phyloP scores from a whole-genome alignment of 2,113 vertebrate genomes.

The Hippopotamus amphibius region DNA sequence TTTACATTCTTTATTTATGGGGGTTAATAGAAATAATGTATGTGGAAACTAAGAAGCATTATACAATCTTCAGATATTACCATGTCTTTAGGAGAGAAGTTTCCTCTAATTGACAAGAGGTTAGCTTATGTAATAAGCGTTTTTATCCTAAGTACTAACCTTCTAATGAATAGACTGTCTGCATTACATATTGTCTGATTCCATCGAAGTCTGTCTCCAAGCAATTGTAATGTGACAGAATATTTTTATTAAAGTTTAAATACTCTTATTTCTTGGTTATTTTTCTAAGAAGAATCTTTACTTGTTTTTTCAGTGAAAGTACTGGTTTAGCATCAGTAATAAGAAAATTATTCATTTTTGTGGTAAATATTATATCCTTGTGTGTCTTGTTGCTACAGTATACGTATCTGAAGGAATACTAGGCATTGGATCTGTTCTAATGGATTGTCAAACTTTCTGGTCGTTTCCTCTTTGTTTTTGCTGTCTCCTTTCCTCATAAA shows the following conservation, averaged over 20 bases:
- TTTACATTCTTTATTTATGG: slow-evolving; percentile 24
- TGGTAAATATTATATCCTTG: background rate
- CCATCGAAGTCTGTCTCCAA: background rate
- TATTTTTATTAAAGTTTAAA: slow-evolving; percentile 54
- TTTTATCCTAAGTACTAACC: background rate
- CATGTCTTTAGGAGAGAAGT: background rate
- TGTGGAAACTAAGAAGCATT: background rate
- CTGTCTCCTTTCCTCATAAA: slow-evolving; percentile 21
- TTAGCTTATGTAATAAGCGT: background rate
- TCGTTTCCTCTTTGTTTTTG: background rate
- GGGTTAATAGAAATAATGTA: background rate
- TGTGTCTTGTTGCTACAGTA: background rate
- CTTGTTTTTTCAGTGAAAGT: background rate
- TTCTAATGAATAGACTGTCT: background rate
- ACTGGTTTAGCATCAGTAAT: background rate
- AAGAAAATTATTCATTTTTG: background rate
- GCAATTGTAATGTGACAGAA: slow-evolving; percentile 10
- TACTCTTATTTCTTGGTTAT: slow-evolving; percentile 9
- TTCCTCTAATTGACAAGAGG: background rate
- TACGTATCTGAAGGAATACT: background rate
- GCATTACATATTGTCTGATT: background rate
- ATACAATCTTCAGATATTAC: background rate
- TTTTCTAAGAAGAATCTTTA: slow-evolving; percentile 10
- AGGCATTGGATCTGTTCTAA: background rate
- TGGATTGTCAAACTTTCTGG: background rate